Percentiles rank a stretch among this genome's conserved stretches.
Evolutionary conservation across 2,797 vertebrate species (phyloP).

Genomic region (Pseudochirops cupreus): DNA sequence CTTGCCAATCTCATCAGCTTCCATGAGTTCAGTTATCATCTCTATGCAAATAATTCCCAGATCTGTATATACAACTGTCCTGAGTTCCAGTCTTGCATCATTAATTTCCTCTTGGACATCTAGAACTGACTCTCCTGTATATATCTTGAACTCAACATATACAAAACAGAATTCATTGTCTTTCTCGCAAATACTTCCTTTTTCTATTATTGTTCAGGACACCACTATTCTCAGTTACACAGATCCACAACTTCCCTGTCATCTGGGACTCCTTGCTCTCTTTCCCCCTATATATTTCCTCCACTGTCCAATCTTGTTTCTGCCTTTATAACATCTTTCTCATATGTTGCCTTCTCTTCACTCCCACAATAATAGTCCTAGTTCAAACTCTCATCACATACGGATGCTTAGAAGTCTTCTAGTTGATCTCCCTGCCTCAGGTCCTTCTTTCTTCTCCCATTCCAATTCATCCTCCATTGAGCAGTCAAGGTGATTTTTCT

Average conservation of each 20-base stretch:
- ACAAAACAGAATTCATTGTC: background rate
- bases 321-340: background rate
- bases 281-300: background rate
- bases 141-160: background rate
- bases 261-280: background rate
- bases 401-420: background rate
- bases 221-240: background rate
- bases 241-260: background rate
- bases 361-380: background rate
- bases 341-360: background rate
- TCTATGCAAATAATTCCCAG: background rate
- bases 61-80: background rate
- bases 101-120: background rate
- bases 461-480: background rate
- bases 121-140: background rate
- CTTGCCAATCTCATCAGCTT: background rate
- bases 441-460: background rate
- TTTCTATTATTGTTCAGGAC: background rate
- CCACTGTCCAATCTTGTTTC: background rate
- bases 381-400: background rate
- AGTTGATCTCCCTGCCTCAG: background rate
- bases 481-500: background rate
- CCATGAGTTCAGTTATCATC: background rate
- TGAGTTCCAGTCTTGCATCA: background rate
- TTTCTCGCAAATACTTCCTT: background rate